Base-by-base conservation (phyloP, 1,140 invertebrate genomes). In the Melitaea cinxia region DNA sequence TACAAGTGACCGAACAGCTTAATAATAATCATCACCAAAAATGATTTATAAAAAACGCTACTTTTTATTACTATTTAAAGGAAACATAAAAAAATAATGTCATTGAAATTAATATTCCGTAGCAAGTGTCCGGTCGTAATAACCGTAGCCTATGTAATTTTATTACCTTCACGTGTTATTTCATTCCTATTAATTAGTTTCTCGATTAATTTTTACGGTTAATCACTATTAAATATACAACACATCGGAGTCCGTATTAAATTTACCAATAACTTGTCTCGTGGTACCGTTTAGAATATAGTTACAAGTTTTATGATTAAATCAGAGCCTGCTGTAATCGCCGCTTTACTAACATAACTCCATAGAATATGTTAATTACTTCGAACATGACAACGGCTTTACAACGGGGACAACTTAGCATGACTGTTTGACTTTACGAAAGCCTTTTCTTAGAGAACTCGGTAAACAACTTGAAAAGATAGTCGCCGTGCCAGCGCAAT, bases 391-490 rank as follows among this genome's bases (percentile, higher is more conserved):
- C 58, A 68, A 73, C 58, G 50, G 37, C 50, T 42, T 33, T 67
- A 62, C 73, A 75, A 70, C 69, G 66, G 64, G 65, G 47, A 58
- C 65, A 65, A 53, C 54, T 55, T 67, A 57, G 65, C 60, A 71
- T 70, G 42, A 19, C 54, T 78, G 74, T 81, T 81, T 81, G 71
- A 64, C 67, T 73, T 72, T 58, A 69, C 65, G 52, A 77, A 70
- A 72, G 75, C 61, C 68, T 68, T 50, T 52, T 70, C 57, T 70
- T 33, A 60, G 62, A 70, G 65, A 67, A 73, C 58, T 68, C 21
- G 14, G 62, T 68, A 80, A 74, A 82, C 73, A 78, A 70, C 64
- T 70, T 68, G 60, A 67, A 56, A 17, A 61, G 30, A 67, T 50
- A 54, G 57, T 66, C 65, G 42, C 61, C 55, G 49, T 54, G 33